A percentile compares a stretch with the other conserved stretches of the same genome.
phyloP scores from a whole-genome alignment of 1,140 invertebrate species.

The Drosophila orosa region DNA sequence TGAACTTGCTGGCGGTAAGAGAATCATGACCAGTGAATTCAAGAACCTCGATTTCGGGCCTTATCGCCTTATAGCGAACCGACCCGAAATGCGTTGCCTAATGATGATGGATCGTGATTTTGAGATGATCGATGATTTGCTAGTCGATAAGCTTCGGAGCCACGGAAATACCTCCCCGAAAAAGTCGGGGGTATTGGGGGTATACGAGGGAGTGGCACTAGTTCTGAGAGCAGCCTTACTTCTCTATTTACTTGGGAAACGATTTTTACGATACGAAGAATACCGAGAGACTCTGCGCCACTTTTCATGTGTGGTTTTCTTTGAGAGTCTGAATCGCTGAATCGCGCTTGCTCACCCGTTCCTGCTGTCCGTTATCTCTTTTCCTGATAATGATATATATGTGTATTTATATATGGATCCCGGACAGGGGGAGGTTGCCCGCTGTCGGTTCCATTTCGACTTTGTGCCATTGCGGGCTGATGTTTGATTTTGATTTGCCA shows the following conservation, averaged over 20 bases:
- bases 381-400: slow-evolving; percentile 61
- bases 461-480: slow-evolving; percentile 54
- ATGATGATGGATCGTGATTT: slow-evolving; percentile 82
- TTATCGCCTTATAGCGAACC: slow-evolving; percentile 42
- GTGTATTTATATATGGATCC: slow-evolving; percentile 5
- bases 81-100: slow-evolving; percentile 54
- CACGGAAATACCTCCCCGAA: slow-evolving; percentile 40
- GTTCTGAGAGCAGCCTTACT: slow-evolving; percentile 21
- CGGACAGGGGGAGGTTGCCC: slow-evolving; percentile 1
- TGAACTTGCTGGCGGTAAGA: neutral
- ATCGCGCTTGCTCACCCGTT: slow-evolving; percentile 56
- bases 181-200: neutral
- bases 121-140: slow-evolving; percentile 81
- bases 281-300: slow-evolving; percentile 15
- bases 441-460: slow-evolving; percentile 51
- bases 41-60: slow-evolving; percentile 31
- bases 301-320: slow-evolving; percentile 55
- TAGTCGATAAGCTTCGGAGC: slow-evolving; percentile 49
- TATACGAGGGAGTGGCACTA: neutral
- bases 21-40: neutral
- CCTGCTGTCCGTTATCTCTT: slow-evolving; percentile 52
- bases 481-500: slow-evolving; percentile 59
- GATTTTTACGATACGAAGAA: slow-evolving; percentile 25
- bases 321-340: slow-evolving; percentile 58
- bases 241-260: slow-evolving; percentile 61